A percentile compares a stretch with the other conserved stretches of the same genome.
These are phyloP conservation scores for Poicephalus gulielmi DNA, from an alignment of 2,113 vertebrate species.

Conservation along the genomic window DNA sequence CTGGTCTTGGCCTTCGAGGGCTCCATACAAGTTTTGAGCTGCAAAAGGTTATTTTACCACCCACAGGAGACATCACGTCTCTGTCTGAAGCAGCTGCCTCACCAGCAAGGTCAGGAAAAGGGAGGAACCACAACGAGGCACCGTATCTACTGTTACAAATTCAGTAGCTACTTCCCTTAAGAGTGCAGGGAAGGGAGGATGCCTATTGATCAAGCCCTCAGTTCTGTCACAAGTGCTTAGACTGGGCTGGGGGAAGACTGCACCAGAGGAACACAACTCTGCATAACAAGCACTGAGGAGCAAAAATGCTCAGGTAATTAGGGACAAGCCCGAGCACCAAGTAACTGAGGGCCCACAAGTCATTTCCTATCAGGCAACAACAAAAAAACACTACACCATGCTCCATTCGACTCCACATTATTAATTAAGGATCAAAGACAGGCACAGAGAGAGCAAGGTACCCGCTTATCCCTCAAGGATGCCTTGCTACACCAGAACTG, in stretches of 20 bases:
- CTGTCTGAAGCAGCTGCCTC: background rate
- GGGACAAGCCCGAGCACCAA: background rate
- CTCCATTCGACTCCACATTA: background rate
- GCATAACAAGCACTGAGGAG: background rate
- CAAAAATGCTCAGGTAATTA: background rate
- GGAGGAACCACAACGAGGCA: background rate
- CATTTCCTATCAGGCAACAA: background rate
- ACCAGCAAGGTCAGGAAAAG: background rate
- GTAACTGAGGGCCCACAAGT: background rate
- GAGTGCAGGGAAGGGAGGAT: background rate
- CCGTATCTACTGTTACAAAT: background rate
- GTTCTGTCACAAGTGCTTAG: rapidly evolving
- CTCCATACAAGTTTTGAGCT: background rate
- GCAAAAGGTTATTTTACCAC: background rate
- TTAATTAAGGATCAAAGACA: background rate
- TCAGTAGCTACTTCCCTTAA: background rate
- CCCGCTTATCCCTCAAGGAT: background rate
- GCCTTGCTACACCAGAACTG: background rate
- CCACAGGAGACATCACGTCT: background rate
- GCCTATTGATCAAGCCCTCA: background rate
- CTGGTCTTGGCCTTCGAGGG: background rate
- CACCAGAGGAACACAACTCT: background rate
- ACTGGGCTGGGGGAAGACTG: rapidly evolving
- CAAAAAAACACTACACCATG: background rate
- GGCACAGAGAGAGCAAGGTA: background rate